Evolutionary conservation across 2,113 vertebrate species (phyloP).

Genomic region (Saimiri boliviensis): DNA sequence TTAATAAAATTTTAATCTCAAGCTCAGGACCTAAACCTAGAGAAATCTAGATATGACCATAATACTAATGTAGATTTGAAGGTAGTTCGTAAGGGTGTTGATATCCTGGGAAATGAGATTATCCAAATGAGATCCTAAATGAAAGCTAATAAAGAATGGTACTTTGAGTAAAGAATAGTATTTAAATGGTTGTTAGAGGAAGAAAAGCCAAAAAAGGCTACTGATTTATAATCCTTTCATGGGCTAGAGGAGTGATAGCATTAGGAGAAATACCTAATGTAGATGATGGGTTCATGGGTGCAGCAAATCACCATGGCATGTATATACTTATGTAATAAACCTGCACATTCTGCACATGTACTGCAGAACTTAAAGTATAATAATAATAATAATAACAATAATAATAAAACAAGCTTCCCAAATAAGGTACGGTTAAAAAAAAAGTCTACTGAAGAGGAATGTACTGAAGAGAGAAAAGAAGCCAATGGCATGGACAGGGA

Average conservation of each 20-base stretch:
- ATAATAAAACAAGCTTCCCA: too few species aligned
- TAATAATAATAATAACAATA: too few species aligned
- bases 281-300: too few species aligned
- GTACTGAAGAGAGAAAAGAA: not conserved
- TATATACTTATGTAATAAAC: too few species aligned
- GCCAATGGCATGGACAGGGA: not conserved
- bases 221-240: not conserved
- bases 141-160: not conserved
- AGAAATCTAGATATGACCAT: not conserved
- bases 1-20: not conserved
- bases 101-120: not conserved
- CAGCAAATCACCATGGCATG: too few species aligned
- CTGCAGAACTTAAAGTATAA: too few species aligned
- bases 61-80: not conserved
- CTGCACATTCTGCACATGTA: too few species aligned
- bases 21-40: not conserved
- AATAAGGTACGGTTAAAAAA: not conserved
- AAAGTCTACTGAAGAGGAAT: not conserved
- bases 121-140: not conserved
- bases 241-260: too few species aligned
- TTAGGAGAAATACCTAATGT: too few species aligned
- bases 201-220: not conserved
- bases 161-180: not conserved
- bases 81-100: not conserved
- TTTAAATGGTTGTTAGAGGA: not conserved